Conservation (phyloP, 2,113 vertebrate species). For the Rissa tridactyla region DNA sequence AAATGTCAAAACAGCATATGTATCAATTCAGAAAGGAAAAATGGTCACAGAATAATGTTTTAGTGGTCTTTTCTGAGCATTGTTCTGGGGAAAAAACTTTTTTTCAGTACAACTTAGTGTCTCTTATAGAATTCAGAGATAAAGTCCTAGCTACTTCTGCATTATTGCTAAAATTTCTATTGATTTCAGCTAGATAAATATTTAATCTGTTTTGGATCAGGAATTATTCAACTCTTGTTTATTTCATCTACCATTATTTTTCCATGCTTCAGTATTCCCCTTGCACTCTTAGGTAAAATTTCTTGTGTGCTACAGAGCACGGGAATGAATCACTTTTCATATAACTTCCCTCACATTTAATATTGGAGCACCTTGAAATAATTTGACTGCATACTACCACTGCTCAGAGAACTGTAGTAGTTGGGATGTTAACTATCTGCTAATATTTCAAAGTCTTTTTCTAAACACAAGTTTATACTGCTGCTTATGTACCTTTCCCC, state of each 20-base stretch:
- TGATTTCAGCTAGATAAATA: background rate
- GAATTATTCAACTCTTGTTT: background rate
- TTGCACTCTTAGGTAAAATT: background rate
- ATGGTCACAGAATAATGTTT: background rate
- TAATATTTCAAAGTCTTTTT: background rate
- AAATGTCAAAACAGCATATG: background rate
- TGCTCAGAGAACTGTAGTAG: background rate
- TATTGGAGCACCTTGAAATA: background rate
- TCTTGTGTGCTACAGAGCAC: background rate
- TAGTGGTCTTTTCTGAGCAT: background rate
- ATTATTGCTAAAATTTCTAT: background rate
- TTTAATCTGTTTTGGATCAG: background rate
- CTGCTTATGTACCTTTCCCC: background rate
- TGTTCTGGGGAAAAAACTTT: background rate
- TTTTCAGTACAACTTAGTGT: background rate
- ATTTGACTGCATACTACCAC: background rate
- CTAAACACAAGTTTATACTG: background rate
- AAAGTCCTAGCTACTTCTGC: background rate
- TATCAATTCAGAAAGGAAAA: background rate
- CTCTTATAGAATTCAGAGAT: background rate
- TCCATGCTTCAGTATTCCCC: background rate
- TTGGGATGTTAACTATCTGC: background rate
- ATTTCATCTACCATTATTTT: background rate
- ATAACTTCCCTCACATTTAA: background rate
- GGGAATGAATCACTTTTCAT: background rate